Percentiles rank a stretch among this genome's conserved stretches.
Evolutionary conservation across 2,797 vertebrate genomes (phyloP).

Genomic region (Betta splendens): DNA sequence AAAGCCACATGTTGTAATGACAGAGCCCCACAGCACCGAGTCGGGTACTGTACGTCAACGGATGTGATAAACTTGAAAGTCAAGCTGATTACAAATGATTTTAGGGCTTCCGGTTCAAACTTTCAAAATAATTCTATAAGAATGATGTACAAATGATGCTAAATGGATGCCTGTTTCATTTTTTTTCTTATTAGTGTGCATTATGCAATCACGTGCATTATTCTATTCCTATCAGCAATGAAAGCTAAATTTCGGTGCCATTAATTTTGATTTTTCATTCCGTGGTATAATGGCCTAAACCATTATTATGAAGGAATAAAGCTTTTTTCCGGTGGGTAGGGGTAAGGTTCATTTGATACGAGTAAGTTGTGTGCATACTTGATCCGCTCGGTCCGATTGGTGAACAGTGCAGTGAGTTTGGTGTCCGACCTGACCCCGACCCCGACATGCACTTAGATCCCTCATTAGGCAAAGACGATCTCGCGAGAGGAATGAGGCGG

Average conservation of each 20-base stretch:
- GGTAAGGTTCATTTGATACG: too few species aligned
- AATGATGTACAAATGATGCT: accelerated
- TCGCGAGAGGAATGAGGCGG: too few species aligned
- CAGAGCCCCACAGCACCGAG: slow-evolving; percentile 7
- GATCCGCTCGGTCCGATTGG: too few species aligned
- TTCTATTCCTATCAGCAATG: accelerated
- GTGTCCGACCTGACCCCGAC: too few species aligned
- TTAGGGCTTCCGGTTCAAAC: accelerated
- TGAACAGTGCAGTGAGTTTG: too few species aligned
- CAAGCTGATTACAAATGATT: background rate
- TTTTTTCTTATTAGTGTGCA: background rate
- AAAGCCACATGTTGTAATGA: slow-evolving; percentile 32
- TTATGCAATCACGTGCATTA: background rate
- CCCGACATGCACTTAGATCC: too few species aligned
- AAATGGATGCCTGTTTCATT: accelerated
- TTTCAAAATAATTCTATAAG: slow-evolving; percentile 47
- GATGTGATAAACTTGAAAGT: background rate
- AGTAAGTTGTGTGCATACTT: too few species aligned
- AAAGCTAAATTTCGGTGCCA: accelerated
- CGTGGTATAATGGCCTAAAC: background rate
- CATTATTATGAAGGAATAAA: slow-evolving; percentile 33
- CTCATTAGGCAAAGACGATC: too few species aligned
- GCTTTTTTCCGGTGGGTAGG: background rate
- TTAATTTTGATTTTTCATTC: too few species aligned
- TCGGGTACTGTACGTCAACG: slow-evolving; percentile 17